Base-by-base conservation (phyloP, 2,797 vertebrate genomes). In the Steatocranus sp. region DNA sequence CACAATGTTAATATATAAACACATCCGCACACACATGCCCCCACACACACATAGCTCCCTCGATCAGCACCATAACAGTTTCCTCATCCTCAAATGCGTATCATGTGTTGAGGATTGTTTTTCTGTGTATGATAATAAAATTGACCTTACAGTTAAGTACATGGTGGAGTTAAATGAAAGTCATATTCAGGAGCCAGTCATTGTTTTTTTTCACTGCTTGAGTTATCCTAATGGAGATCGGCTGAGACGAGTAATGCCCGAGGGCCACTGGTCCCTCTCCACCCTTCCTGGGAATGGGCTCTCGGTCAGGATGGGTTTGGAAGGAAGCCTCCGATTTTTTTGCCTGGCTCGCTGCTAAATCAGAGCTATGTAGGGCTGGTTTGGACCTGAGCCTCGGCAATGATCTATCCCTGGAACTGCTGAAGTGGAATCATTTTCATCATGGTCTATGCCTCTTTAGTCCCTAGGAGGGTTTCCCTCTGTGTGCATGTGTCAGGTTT, bases 231-330 rank as follows among this genome's bases (percentile, higher is more conserved):
- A 91, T 86, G 81, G 81, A 89, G 89, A 90, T 90, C 58, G 36
- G 53, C 86, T 89, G 88, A 84, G 91, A 92, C 78, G 83, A 91
- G 81, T 73, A 83, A 76, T 89, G 90, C 93, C 92, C 78, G 6
- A 80, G 87, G 90, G 88, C 87, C 82, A 27, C 81, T 87, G 87
- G 85, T 91, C 88, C 88, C 91, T 91, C 93, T 88, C 91, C 93
- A 80, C 92, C 89, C 91, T 90, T 91, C 87, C 89, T 93, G 89
- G 85, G 90, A 94, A 92, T 61, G 87, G 88, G 79, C 74, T 89
- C 53, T 81, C 46, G 88, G 89, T 93, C 83, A 79, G 92, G 79
- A 86, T 86, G 86, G 86, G 83, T 93, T 92, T 95, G 91, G 93
- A 94, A 88, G 78, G 63, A 85, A 90, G 91, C 89, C 90, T 81